These are phyloP conservation scores for Drosophila ustulata DNA, from an alignment of 2,888 invertebrate species.

Conservation along the genomic window DNA sequence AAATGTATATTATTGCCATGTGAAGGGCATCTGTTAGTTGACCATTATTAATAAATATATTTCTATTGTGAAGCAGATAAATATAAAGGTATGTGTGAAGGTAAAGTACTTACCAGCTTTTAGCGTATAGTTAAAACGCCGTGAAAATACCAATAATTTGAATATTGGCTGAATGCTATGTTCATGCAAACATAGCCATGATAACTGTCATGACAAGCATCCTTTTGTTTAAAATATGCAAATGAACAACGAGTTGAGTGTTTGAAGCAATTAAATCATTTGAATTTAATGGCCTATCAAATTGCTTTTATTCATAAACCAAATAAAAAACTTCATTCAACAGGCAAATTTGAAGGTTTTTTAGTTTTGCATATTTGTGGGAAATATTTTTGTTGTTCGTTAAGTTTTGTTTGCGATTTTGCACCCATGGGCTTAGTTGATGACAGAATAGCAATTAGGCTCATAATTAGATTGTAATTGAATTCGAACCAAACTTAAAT, in stretches of 20 bases:
- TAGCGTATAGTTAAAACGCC: background rate
- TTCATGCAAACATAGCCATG: background rate
- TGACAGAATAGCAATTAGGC: constrained; percentile 29
- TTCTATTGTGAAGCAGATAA: background rate
- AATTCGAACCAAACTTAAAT: constrained; percentile 29
- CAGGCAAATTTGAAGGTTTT: constrained; percentile 5
- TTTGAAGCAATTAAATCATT: constrained; percentile 26
- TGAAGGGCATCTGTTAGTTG: too few relatives aligned
- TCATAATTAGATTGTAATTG: constrained; percentile 38
- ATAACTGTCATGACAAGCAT: background rate
- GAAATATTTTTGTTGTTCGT: background rate
- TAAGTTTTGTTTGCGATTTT: constrained; percentile 9
- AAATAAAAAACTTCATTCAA: constrained; percentile 11
- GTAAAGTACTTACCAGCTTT: background rate
- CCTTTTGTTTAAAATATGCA: constrained; percentile 2
- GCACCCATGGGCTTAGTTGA: constrained; percentile 4
- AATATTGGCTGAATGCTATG: background rate
- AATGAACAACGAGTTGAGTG: background rate
- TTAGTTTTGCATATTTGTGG: constrained; percentile 7
- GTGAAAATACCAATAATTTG: background rate
- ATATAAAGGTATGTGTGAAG: background rate
- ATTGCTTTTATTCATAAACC: constrained; percentile 13
- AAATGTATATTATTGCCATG: too few relatives aligned
- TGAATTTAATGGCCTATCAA: background rate
- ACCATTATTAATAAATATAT: background rate